Conservation (phyloP, 37 sponge, comb jelly and placozoan genomes). For the Hormiphora californensis region DNA sequence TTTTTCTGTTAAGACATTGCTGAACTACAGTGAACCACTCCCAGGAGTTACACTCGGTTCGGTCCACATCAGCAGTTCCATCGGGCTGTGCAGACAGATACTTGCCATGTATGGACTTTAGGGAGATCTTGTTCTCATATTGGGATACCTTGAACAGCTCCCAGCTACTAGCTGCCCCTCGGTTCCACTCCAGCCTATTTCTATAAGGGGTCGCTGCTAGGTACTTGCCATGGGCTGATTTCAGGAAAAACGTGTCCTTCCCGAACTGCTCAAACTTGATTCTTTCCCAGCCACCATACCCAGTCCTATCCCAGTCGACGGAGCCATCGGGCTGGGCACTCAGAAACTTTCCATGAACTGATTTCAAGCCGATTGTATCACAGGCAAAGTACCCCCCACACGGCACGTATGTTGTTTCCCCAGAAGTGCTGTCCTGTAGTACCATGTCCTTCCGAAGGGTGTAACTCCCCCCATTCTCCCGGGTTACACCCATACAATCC, state of each 20-base stretch:
- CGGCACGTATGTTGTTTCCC: background rate
- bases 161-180: background rate
- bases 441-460: background rate
- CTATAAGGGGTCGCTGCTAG: background rate
- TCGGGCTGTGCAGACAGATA: constrained; percentile 6
- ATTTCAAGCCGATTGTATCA: background rate
- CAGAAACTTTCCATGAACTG: background rate
- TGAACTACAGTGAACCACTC: constrained; percentile 14
- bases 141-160: background rate
- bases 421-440: background rate
- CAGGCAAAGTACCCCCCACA: constrained; percentile 18
- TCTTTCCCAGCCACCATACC: background rate
- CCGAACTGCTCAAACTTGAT: constrained; percentile 9
- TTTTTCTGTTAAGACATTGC: too few species aligned
- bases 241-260: background rate
- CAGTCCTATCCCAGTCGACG: background rate
- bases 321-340: background rate
- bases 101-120: background rate
- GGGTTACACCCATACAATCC: background rate
- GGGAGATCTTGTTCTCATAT: constrained; percentile 2
- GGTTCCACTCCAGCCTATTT: constrained; percentile 1
- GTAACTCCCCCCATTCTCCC: background rate
- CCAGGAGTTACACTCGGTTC: background rate
- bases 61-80: background rate
- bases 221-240: background rate